Percentiles rank a stretch among this genome's conserved stretches.
phyloP scores from a whole-genome alignment of 1,140 invertebrate genomes.

The Drosophila suzukii region DNA sequence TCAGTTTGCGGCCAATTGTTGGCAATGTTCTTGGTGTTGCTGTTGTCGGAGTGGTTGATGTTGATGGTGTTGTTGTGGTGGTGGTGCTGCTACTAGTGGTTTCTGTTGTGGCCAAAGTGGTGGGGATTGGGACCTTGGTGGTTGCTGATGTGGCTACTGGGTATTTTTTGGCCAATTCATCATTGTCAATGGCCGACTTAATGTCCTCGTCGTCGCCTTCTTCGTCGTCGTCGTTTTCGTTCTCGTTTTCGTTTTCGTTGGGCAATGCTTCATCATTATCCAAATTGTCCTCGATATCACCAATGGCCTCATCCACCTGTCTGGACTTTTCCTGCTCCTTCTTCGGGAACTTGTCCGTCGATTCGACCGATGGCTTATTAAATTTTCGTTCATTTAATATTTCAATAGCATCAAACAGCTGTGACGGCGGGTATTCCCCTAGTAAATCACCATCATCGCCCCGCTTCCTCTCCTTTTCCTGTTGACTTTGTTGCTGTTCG shows the following conservation, averaged over 20 bases:
- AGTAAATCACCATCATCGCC: slow-evolving; percentile 12
- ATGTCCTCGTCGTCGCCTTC: slow-evolving; percentile 35
- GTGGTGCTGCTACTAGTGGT: background rate
- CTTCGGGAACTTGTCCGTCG: background rate
- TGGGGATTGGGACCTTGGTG: slow-evolving; percentile 7
- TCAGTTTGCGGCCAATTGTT: slow-evolving; percentile 54
- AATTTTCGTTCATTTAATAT: slow-evolving; percentile 80
- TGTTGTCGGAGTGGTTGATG: slow-evolving; percentile 18
- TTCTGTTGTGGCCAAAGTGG: slow-evolving; percentile 1
- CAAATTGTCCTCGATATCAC: slow-evolving; percentile 74
- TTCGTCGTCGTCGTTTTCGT: background rate
- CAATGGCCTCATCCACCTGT: slow-evolving; percentile 56
- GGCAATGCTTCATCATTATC: slow-evolving; percentile 62
- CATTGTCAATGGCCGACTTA: slow-evolving; percentile 61
- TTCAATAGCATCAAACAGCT: slow-evolving; percentile 75
- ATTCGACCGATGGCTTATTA: slow-evolving; percentile 59
- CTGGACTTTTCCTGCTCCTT: slow-evolving; percentile 1
- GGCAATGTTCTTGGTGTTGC: slow-evolving; percentile 1
- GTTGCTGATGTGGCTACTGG: slow-evolving; percentile 21
- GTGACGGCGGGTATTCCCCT: slow-evolving; percentile 23
- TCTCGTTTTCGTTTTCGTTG: background rate
- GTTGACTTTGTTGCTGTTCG: slow-evolving; percentile 64
- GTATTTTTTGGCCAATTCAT: slow-evolving; percentile 56
- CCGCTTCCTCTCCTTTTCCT: slow-evolving; percentile 29
- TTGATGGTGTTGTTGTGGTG: slow-evolving; percentile 16